Base-by-base conservation (phyloP, 2,113 vertebrate genomes). In the Chionodraco myersi region DNA sequence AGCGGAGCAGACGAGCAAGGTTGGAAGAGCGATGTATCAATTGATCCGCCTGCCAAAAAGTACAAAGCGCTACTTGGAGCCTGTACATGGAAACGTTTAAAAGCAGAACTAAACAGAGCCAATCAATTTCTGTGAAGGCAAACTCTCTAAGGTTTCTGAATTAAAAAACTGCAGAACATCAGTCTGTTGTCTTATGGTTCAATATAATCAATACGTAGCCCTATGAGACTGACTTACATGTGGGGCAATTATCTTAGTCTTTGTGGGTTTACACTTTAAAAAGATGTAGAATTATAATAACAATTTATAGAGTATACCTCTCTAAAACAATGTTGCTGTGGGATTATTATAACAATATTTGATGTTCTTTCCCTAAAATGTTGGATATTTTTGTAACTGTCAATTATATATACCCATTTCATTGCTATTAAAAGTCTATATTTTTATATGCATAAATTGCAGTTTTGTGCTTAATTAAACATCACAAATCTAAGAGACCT, bases 61-160 rank as follows among this genome's bases (percentile, higher is more conserved):
- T 36, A 61, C 0, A 6, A 61, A 72, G 13, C 10, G 21, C 36
- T 10, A 10, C 34, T 70, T 60, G 13, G 23, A 67, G 23, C 45
- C 64, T 16, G 30, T 13, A 4, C 65, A 66, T 44, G 30, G 13
- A 4, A 62, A 66, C 34, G 26, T 77, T 67, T 85, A 41, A 26
- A 59, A 82, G 59, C 36, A 65, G 21, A 61, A 56, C 18, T 10
- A 13, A 69, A 83, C 3, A 34, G 41, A 13, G 4, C 18, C 16
- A n/a, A 77, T 88, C 82, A 26, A 85, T 81, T 1, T 26, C 58
- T 73, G 52, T 10, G 41, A 45, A 34, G 41, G 44, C 8, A 21
- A 57, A 57, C 18, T 44, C 12, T 9, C 16, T 47, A 3, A 26
- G 49, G 21, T 44, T 6, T 1, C 53, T 48, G 9, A 49, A 70